Conservation (phyloP, 2,113 vertebrate genomes). For the Aramus guarauna region DNA sequence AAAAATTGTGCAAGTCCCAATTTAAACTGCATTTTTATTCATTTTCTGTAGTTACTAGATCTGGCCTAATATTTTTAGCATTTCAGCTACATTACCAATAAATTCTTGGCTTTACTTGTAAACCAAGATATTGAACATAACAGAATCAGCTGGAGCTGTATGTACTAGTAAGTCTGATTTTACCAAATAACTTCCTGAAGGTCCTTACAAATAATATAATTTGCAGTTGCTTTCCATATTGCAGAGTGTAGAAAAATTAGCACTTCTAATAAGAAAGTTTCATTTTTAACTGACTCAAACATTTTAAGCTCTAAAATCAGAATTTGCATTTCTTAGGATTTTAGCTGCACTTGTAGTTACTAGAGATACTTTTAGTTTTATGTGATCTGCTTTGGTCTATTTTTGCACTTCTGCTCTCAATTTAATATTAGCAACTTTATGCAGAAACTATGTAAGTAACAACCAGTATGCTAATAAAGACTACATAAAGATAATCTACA, state of each 20-base stretch:
- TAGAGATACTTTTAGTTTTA: neutral
- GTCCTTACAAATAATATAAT: neutral
- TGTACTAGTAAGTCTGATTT: neutral
- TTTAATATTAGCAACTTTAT: neutral
- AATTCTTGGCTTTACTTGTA: accelerated
- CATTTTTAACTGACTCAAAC: neutral
- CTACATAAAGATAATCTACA: neutral
- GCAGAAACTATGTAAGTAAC: neutral
- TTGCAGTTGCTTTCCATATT: neutral
- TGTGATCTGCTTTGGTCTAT: neutral
- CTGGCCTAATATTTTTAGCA: neutral
- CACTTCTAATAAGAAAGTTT: neutral
- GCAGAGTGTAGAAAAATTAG: neutral
- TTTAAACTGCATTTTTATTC: neutral
- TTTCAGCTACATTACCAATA: neutral
- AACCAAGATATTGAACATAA: neutral
- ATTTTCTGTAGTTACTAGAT: neutral
- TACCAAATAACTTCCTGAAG: neutral
- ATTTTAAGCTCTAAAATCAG: neutral
- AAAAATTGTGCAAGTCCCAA: neutral
- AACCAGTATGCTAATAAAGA: neutral
- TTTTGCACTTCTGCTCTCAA: neutral
- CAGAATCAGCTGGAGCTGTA: neutral
- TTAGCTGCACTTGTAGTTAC: neutral
- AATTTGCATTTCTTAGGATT: neutral